These are phyloP conservation scores for Andricus curvator DNA, from an alignment of 2,888 invertebrate species.

Conservation along the genomic window DNA sequence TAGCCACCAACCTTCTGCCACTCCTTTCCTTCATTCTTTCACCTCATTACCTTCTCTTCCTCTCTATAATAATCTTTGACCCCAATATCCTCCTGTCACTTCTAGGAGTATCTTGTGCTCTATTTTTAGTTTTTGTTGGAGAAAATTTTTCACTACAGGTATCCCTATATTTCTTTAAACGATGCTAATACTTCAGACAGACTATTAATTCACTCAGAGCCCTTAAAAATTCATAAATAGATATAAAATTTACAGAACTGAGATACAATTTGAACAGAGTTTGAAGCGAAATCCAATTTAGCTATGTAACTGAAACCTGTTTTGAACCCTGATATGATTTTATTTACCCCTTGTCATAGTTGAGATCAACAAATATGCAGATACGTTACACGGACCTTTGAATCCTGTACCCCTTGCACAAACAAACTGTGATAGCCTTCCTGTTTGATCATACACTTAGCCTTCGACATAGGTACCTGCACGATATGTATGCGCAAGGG, in stretches of 20 bases:
- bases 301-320: background rate
- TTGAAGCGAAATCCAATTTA: background rate
- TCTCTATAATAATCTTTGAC: too few relatives aligned
- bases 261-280: background rate
- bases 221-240: too few relatives aligned
- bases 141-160: too few relatives aligned
- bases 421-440: constrained; percentile 40
- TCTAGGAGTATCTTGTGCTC: too few relatives aligned
- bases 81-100: too few relatives aligned
- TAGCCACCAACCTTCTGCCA: too few relatives aligned
- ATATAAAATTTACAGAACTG: background rate
- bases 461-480: constrained; percentile 27
- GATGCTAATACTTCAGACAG: too few relatives aligned
- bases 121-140: too few relatives aligned
- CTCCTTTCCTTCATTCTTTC: too few relatives aligned
- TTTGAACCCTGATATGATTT: background rate
- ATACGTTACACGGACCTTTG: constrained; percentile 22
- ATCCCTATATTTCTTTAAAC: too few relatives aligned
- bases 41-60: too few relatives aligned
- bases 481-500: constrained; percentile 26
- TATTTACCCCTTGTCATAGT: constrained; percentile 1
- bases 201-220: too few relatives aligned
- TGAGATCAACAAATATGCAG: constrained; percentile 23
- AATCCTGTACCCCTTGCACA: constrained; percentile 10
- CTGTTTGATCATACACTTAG: constrained; percentile 36